Evolutionary conservation across 1,140 invertebrate genomes (phyloP).

Genomic region (Caenorhabditis inopinata): DNA sequence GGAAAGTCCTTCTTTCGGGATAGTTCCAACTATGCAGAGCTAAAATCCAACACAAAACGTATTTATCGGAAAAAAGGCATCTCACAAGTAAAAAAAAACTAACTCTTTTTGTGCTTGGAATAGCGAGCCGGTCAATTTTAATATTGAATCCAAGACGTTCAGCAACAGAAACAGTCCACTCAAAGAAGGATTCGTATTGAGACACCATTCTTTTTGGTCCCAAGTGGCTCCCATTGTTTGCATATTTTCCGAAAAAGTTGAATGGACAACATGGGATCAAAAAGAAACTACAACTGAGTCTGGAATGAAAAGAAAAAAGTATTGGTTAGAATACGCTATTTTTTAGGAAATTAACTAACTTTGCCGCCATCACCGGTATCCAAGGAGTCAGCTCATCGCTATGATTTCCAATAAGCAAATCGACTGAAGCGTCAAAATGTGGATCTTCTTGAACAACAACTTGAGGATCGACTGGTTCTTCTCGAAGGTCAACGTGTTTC

Average conservation of each 20-base stretch:
- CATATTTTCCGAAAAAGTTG: conserved; percentile 80
- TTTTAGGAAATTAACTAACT: conserved; percentile 59
- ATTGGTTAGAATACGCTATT: background rate
- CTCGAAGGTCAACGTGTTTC: conserved; percentile 60
- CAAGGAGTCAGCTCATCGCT: conserved; percentile 96
- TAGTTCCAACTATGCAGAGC: conserved; percentile 32
- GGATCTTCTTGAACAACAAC: conserved; percentile 68
- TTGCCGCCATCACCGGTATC: conserved; percentile 87
- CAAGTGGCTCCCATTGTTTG: background rate
- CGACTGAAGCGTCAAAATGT: conserved; percentile 74
- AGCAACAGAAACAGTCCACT: conserved; percentile 79
- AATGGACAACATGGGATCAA: conserved; percentile 89
- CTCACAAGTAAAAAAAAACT: background rate
- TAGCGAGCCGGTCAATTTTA: conserved; percentile 80
- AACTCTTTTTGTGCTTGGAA: conserved; percentile 84
- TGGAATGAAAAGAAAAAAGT: background rate
- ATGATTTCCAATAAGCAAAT: conserved; percentile 98
- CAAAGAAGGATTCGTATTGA: conserved; percentile 73
- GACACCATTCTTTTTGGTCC: conserved; percentile 28
- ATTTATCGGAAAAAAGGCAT: background rate
- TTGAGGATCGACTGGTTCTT: conserved; percentile 11
- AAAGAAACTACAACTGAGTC: conserved; percentile 74
- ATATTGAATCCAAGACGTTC: conserved; percentile 77
- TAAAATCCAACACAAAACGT: background rate
- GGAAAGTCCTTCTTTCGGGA: conserved; percentile 29